These are phyloP conservation scores for Trididemnum nubilum DNA, from an alignment of 23 tunicate genomes.

Conservation along the genomic window DNA sequence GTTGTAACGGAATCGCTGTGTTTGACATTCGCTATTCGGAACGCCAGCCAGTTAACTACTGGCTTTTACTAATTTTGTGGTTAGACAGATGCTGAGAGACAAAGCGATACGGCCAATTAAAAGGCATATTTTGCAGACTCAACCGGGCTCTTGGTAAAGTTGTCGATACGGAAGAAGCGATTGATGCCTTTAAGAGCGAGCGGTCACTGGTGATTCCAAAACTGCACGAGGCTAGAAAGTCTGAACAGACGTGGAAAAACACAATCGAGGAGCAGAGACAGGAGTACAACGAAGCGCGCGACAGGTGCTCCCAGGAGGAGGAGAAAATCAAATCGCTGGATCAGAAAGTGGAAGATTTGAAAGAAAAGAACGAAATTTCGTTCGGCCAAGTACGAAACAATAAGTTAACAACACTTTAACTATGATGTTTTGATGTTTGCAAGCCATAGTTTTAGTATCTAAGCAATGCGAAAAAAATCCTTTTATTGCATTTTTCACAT, in stretches of 20 bases:
- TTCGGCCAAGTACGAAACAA: conserved; percentile 72
- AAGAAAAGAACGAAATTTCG: conserved; percentile 35
- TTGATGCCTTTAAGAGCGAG: conserved; percentile 11
- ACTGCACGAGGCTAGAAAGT: conserved; percentile 45
- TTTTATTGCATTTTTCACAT: no score
- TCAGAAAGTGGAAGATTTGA: conserved; percentile 51
- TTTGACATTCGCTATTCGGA: no score
- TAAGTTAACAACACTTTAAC: no score
- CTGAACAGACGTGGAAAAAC: conserved; percentile 76
- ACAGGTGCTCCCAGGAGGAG: conserved; percentile 73
- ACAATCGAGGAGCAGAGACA: conserved; percentile 74
- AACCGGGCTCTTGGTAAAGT: conserved; percentile 51
- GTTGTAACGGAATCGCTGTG: no score
- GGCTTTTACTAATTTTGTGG: no score
- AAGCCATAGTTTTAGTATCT: no score
- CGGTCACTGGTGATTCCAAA: conserved; percentile 44
- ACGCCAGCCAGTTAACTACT: no score
- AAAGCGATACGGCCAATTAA: no score
- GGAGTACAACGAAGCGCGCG: conserved; percentile 74
- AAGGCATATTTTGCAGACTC: neutral
- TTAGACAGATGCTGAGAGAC: no score
- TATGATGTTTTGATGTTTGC: no score
- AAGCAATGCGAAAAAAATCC: no score
- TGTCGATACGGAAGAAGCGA: conserved; percentile 41
- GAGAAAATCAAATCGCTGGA: conserved; percentile 64